phyloP scores from a whole-genome alignment of 2,113 vertebrate species.

The Periophthalmus modestus region DNA sequence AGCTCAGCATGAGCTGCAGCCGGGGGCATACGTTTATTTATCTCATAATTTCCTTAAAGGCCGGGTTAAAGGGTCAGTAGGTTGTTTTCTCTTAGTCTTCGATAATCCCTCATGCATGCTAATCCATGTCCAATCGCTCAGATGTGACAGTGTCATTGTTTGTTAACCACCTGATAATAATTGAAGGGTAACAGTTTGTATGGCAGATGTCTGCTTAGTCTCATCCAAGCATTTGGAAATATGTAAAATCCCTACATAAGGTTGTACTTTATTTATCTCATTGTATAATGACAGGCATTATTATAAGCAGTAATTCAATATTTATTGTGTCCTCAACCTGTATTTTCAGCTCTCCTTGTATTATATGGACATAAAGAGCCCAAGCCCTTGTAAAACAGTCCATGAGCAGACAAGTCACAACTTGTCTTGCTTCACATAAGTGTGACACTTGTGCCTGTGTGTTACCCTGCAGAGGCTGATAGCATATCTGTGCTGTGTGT shows the following conservation, averaged over 20 bases:
- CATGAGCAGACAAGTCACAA: slow-evolving; percentile 1
- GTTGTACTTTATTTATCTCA: background rate
- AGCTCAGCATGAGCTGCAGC: slow-evolving; percentile 10
- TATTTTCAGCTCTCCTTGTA: background rate
- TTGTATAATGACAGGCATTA: background rate
- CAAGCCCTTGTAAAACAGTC: slow-evolving; percentile 1
- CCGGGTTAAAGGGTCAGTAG: slow-evolving; percentile 26
- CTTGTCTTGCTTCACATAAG: background rate
- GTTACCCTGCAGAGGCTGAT: background rate
- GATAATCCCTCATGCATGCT: slow-evolving; percentile 40
- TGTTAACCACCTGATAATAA: slow-evolving; percentile 25
- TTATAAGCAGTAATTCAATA: background rate
- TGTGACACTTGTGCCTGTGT: slow-evolving; percentile 13
- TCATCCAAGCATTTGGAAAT: slow-evolving; percentile 3
- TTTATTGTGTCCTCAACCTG: background rate
- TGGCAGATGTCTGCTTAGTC: slow-evolving; percentile 22
- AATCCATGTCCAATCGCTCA: slow-evolving; percentile 37
- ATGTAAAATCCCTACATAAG: slow-evolving; percentile 4
- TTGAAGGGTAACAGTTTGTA: slow-evolving; percentile 20
- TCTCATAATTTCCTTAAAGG: slow-evolving; percentile 23
- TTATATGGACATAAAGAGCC: background rate
- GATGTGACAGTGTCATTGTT: slow-evolving; percentile 31
- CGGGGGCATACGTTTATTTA: slow-evolving; percentile 2
- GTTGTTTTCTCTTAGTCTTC: slow-evolving; percentile 31
- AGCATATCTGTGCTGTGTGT: background rate